Evolutionary conservation across 2,113 vertebrate species (phyloP), one percentile per base, ranked within the genome.

Genomic region (Ochotona princeps): DNA sequence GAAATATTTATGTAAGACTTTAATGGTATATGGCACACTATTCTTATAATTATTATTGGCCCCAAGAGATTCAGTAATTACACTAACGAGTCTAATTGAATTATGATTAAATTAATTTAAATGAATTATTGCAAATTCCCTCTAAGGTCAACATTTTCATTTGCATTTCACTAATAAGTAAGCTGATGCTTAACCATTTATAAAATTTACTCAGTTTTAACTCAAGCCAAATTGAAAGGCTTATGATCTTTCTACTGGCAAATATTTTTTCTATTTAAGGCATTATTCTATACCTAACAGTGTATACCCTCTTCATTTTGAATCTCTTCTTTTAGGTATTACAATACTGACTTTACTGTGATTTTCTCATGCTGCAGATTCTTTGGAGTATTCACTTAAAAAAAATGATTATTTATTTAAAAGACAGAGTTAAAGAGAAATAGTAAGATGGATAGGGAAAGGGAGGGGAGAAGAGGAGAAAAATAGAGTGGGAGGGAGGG

Each of bases 31-130:
- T 1, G 17, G 5, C 2, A 75, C 8, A 32, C 8, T 51, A 51
- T 51, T 83, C 49, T 73, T 74, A 89, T n/a, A 63, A 51, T 78
- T 93, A 87, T 73, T 79, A 30, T 84, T 80, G 66, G 7, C 14
- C 8, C 10, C 73, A n/a, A 35, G 13, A 47, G 47, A 54, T 0
- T 63, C 8, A 73, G 61, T 5, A 25, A 70, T 44, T 44, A 44
- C 6, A 44, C 38, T 44, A 44, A 44, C 6, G 38, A 44, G 38
- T 44, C 38, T 44, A 44, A 44, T 44, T 44, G 38, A 44, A 44
- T 44, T 44, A 44, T 44, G 38, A 44, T 44, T 44, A 6, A 32
- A 44, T 11, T 84, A 8, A 51, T 65, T 35, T 89, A 83, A 51
- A 63, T 12, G 4, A 66, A 65, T 38, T 78, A 13, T 26, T 85